phyloP scores from a whole-genome alignment of 1,140 invertebrate genomes.

The Zaprionus tsacasi region DNA sequence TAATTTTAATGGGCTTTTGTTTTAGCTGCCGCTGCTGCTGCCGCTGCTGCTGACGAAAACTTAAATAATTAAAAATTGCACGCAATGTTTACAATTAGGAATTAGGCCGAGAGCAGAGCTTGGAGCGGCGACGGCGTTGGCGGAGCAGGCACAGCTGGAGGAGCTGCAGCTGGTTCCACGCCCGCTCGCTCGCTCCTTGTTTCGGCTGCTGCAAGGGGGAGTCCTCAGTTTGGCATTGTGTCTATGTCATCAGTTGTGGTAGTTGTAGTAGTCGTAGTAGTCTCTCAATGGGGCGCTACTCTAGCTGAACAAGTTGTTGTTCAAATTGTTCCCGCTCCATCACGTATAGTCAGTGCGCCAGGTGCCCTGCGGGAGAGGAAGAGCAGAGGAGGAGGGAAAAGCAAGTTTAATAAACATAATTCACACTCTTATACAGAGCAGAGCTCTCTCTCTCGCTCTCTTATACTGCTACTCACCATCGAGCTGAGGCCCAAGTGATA shows the following conservation, averaged over 20 bases:
- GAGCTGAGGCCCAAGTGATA: slow-evolving; percentile 84
- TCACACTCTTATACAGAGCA: slow-evolving; percentile 15
- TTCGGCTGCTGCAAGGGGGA: slow-evolving; percentile 42
- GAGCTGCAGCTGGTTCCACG: not conserved
- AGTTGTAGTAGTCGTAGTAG: not conserved
- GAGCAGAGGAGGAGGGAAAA: slow-evolving; percentile 33
- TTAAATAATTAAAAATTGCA: slow-evolving; percentile 84
- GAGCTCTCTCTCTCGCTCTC: not conserved
- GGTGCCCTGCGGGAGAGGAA: slow-evolving; percentile 64
- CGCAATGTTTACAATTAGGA: slow-evolving; percentile 83
- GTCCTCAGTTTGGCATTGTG: slow-evolving; percentile 82
- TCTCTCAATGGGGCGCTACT: slow-evolving; percentile 39
- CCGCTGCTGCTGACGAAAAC: slow-evolving; percentile 55
- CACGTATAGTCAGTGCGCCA: slow-evolving; percentile 84
- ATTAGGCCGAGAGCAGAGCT: slow-evolving; percentile 64
- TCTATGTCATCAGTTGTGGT: slow-evolving; percentile 20
- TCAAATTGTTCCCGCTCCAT: slow-evolving; percentile 84
- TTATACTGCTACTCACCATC: slow-evolving; percentile 73
- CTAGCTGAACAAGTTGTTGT: slow-evolving; percentile 84
- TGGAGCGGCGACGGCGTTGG: slow-evolving; percentile 8
- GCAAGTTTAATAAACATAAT: slow-evolving; percentile 29
- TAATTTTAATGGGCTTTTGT: slow-evolving; percentile 79
- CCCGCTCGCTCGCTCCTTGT: not conserved
- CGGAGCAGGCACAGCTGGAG: no score
- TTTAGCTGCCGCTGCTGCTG: slow-evolving; percentile 40